Evolutionary conservation across 1,140 invertebrate genomes (phyloP), one percentile per base, ranked within the genome.

Genomic region (Caerostris extrusa): DNA sequence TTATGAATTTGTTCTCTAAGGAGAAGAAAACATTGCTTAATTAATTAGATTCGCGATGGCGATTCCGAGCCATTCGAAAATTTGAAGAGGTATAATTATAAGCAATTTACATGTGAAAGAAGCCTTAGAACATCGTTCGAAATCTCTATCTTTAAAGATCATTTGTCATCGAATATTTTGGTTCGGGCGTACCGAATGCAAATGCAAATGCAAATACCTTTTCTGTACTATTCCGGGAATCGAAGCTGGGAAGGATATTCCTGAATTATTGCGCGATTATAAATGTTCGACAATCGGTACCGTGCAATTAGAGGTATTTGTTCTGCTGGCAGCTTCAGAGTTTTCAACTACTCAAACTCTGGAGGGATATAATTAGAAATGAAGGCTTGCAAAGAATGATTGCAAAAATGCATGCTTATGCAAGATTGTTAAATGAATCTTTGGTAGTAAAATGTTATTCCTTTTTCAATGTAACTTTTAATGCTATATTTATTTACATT

Each of bases 251-350:
- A 4, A 6, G 67, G 67, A 69, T 69, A 83, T 57, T 57, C 56
- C 53, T 83, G 56, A 83, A 17, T 83, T 83, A 56, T 83, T 83
- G 19, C 81, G 12, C n/a, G 82, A 60, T 85, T 58, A 57, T 10
- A 85, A 85, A 85, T 85, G 56, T 85, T 85, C 19, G 55, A 34
- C 19, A n/a, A 85, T 60, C 3, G n/a, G 7, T 57, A 58, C 2
- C 5, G 56, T 58, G 56, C 57, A 85, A 85, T 85, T 85, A 60
- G n/a, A 85, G 56, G 6, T 7, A 85, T 85, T 85, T 85, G 58
- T 85, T 85, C 7, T 57, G 34, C 14, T 19, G 50, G 12, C 10
- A 12, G 7, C 3, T 77, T 77, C 50, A 53, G 3, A 4, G 50
- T 10, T 50, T 77, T 77, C 7, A 77, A 12, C 8, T 53, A 12